Percentiles rank a stretch among this genome's conserved stretches.
Conservation (phyloP, 2,113 vertebrate species). For the Tautogolabrus adspersus region DNA sequence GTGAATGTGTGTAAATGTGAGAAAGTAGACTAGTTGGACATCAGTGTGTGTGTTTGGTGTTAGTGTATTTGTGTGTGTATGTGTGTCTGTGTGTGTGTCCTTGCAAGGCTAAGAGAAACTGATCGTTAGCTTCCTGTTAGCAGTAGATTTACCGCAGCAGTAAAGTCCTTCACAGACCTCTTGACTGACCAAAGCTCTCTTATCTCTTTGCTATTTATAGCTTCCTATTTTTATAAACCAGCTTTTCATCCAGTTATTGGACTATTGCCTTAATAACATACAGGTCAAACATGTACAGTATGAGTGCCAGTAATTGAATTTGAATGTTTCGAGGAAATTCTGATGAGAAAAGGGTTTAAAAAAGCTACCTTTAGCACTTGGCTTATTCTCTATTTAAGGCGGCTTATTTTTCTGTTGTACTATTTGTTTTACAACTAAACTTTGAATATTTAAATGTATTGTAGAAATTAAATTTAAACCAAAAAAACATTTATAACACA, state of each 20-base stretch:
- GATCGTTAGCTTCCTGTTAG: conserved; percentile 48
- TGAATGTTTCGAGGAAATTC: neutral
- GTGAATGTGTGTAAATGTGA: neutral
- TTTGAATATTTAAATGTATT: neutral
- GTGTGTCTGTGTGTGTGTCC: conserved; percentile 16
- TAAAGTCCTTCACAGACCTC: conserved; percentile 32
- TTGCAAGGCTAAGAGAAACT: conserved; percentile 9
- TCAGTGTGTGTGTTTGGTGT: neutral
- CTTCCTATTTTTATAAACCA: conserved; percentile 36
- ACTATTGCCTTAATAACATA: neutral
- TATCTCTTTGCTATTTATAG: conserved; percentile 38
- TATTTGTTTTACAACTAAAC: neutral
- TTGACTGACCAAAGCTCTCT: neutral
- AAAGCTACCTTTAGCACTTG: neutral
- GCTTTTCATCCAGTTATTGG: neutral
- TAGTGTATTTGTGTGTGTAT: neutral
- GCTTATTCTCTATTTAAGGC: too few species aligned
- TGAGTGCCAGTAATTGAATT: neutral
- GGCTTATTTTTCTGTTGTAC: neutral
- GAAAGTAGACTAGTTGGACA: too few species aligned
- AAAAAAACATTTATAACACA: neutral
- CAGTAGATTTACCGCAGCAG: conserved; percentile 50
- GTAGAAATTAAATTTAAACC: neutral
- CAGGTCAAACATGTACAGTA: neutral
- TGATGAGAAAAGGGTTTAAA: neutral